Conservation (phyloP, 1,140 invertebrate genomes). For the Dinoponera quadriceps region DNA sequence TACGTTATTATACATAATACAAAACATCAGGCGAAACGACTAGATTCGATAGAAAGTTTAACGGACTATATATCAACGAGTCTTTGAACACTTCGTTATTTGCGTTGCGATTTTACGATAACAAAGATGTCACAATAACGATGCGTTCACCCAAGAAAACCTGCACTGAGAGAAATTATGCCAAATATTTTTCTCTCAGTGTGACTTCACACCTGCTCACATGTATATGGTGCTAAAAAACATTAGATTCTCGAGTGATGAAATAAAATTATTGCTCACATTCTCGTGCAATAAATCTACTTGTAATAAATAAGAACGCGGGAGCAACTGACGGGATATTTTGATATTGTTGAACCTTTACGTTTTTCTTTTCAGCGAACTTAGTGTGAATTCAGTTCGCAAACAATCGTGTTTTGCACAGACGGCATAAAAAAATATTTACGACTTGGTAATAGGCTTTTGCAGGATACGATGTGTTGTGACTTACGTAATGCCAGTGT, state of each 20-base stretch:
- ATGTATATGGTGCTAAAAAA: no score
- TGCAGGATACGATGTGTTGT: conserved; percentile 69
- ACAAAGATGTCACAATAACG: background rate
- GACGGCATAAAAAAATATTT: conserved; percentile 53
- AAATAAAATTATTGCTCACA: background rate
- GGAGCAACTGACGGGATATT: no score
- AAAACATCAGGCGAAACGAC: background rate
- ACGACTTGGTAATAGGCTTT: conserved; percentile 62
- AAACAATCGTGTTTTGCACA: background rate
- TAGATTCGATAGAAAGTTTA: conserved; percentile 17
- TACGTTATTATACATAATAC: background rate
- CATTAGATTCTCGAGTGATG: no score
- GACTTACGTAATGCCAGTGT: conserved; percentile 70
- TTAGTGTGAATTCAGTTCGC: no score
- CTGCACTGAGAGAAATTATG: no score
- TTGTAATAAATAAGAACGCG: no score
- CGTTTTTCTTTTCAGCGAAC: no score
- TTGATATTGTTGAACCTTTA: no score
- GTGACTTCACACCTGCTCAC: no score
- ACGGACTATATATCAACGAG: background rate
- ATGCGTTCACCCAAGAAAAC: background rate
- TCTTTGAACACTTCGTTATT: background rate
- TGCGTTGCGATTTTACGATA: conserved; percentile 2
- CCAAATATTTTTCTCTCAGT: no score
- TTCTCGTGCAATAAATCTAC: background rate